phyloP scores from a whole-genome alignment of 1,140 invertebrate species.

The Zaprionus vittiger region DNA sequence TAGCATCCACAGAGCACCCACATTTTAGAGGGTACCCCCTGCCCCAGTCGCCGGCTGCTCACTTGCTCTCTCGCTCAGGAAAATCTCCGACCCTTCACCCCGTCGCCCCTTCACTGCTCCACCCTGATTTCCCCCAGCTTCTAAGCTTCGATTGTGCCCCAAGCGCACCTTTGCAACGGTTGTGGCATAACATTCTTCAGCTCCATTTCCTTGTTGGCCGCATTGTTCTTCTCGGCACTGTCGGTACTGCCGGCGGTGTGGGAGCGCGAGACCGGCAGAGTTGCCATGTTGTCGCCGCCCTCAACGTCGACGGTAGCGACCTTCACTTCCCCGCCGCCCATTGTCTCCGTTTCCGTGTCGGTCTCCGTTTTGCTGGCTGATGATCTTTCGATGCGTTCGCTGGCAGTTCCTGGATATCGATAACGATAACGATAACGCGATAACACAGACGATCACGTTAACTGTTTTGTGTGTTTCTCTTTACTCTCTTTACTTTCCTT shows the following conservation, averaged over 20 bases:
- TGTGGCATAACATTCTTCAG: constrained; percentile 92
- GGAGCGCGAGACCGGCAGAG: constrained; percentile 90
- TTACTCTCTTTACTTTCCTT: constrained; percentile 15
- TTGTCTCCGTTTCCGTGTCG: constrained; percentile 83
- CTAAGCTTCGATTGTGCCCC: background rate
- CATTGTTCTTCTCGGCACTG: constrained; percentile 91
- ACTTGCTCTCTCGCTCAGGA: background rate
- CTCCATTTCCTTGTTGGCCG: constrained; percentile 94
- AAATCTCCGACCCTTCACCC: background rate
- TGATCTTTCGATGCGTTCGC: constrained; percentile 1
- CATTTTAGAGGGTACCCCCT: background rate
- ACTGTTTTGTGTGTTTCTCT: background rate
- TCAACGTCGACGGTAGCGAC: constrained; percentile 93
- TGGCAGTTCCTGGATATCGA: constrained; percentile 34
- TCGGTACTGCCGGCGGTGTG: constrained; percentile 87
- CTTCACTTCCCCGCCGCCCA: constrained; percentile 92
- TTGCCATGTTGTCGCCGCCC: constrained; percentile 93
- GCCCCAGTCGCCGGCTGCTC: background rate
- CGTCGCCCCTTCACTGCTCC: too few relatives aligned
- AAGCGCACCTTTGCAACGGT: constrained; percentile 89
- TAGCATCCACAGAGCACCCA: constrained; percentile 28
- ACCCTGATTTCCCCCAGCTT: too few relatives aligned
- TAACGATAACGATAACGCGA: constrained; percentile 27
- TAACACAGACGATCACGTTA: background rate
- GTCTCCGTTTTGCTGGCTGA: constrained; percentile 73